A percentile compares a stretch with the other conserved stretches of the same genome.
Conservation (phyloP, 2,888 invertebrate genomes). For the Branchellion lobata region DNA sequence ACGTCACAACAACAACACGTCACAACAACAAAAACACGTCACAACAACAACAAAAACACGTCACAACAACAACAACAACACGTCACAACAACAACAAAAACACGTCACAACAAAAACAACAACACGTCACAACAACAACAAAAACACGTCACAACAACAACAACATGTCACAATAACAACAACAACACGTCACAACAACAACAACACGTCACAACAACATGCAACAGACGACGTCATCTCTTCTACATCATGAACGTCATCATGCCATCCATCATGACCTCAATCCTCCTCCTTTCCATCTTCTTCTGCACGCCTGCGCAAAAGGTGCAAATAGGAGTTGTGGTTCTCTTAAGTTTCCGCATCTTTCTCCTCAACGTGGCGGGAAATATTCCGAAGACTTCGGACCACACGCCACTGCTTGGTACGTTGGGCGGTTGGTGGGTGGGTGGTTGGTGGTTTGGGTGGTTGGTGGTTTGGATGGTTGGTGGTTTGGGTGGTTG, state of each 20-base stretch:
- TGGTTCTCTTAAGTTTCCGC: constrained; percentile 52
- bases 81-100: too few relatives aligned
- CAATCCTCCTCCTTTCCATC: constrained; percentile 52
- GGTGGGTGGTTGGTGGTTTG: background rate
- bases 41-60: too few relatives aligned
- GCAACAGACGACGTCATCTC: constrained; percentile 48
- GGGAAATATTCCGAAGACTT: constrained; percentile 53
- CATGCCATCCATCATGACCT: constrained; percentile 52
- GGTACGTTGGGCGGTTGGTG: constrained; percentile 41
- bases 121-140: too few relatives aligned
- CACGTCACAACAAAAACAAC: too few relatives aligned
- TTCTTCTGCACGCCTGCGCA: constrained; percentile 53
- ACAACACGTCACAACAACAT: background rate
- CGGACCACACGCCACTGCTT: constrained; percentile 52
- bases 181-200: too few relatives aligned
- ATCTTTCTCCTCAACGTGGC: constrained; percentile 53
- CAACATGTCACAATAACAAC: too few relatives aligned
- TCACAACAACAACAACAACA: too few relatives aligned
- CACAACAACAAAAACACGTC: too few relatives aligned
- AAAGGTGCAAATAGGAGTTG: constrained; percentile 52
- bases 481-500: too few relatives aligned
- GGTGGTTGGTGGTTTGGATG: too few relatives aligned
- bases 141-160: too few relatives aligned
- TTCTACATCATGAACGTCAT: constrained; percentile 53
- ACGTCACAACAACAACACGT: too few relatives aligned